A percentile compares a stretch with the other conserved stretches of the same genome.
Conservation (phyloP, 2,888 invertebrate genomes). For the Agrotis ipsilon region DNA sequence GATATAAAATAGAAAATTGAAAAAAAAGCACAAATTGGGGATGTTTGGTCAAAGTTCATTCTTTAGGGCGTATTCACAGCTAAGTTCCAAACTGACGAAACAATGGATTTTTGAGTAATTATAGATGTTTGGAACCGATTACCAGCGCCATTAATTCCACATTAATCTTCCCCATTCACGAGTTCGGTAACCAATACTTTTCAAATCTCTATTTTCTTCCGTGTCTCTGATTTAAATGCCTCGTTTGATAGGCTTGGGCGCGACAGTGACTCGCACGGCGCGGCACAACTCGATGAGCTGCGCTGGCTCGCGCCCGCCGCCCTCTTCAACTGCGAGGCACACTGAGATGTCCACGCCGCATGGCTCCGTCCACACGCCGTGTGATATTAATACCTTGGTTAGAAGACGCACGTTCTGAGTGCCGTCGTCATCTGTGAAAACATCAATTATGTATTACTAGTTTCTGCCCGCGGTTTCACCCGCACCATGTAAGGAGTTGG, state of each 20-base stretch:
- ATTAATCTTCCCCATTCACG: neutral
- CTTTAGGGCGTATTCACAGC: neutral
- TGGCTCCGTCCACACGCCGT: conserved; percentile 98
- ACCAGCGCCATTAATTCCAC: neutral
- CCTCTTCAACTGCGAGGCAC: conserved; percentile 94
- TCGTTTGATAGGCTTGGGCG: conserved; percentile 97
- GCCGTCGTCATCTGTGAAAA: conserved; percentile 85
- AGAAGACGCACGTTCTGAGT: conserved; percentile 93
- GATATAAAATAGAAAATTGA: neutral
- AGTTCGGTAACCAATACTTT: conserved; percentile 1
- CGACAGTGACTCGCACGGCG: conserved; percentile 96
- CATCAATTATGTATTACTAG: neutral
- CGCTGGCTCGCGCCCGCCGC: conserved; percentile 83
- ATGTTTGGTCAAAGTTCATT: no score
- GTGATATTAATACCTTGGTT: conserved; percentile 97
- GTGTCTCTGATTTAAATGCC: conserved; percentile 89
- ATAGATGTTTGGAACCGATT: neutral
- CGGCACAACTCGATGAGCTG: conserved; percentile 94
- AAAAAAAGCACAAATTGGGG: neutral
- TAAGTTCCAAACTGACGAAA: neutral
- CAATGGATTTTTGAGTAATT: neutral
- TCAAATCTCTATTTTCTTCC: neutral
- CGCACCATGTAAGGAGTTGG: no score
- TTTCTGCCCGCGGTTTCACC: no score
- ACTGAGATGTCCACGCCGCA: conserved; percentile 97